Evolutionary conservation across 1,140 invertebrate genomes (phyloP).

Genomic region (Geopemphigus sp.): DNA sequence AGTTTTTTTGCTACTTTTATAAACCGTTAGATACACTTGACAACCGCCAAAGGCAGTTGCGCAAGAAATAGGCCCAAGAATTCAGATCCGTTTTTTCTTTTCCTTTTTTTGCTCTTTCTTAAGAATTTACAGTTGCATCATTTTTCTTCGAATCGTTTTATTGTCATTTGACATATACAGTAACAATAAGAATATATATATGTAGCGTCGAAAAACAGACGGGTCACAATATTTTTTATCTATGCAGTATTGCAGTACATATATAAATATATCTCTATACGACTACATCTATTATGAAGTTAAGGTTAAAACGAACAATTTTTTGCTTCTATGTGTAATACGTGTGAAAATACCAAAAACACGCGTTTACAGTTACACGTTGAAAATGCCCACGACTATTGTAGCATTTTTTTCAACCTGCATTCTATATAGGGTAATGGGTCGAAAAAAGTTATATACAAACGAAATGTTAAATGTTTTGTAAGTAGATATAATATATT

Average conservation of each 20-base stretch:
- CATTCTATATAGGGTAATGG: background rate
- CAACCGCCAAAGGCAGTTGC: constrained; percentile 46
- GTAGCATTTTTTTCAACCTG: background rate
- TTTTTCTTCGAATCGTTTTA: constrained; percentile 37
- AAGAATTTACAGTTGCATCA: constrained; percentile 37
- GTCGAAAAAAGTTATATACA: background rate
- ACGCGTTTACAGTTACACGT: constrained; percentile 11
- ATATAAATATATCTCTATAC: background rate
- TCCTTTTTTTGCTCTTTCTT: constrained; percentile 18
- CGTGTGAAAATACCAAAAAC: constrained; percentile 31
- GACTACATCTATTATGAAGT: constrained; percentile 4
- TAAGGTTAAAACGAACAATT: background rate
- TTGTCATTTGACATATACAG: background rate
- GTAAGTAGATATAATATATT: background rate
- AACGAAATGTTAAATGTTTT: background rate
- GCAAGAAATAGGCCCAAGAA: constrained; percentile 31
- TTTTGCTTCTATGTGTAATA: constrained; percentile 21
- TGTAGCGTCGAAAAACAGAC: constrained; percentile 6
- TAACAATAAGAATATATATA: constrained; percentile 19
- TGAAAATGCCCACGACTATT: background rate
- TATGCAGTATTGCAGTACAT: background rate
- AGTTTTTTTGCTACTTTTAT: constrained; percentile 26
- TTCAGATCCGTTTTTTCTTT: constrained; percentile 32
- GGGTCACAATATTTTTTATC: constrained; percentile 30
- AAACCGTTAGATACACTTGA: constrained; percentile 39